These are phyloP conservation scores for Calliopum simillimum DNA, from an alignment of 2,888 invertebrate species.

Conservation along the genomic window DNA sequence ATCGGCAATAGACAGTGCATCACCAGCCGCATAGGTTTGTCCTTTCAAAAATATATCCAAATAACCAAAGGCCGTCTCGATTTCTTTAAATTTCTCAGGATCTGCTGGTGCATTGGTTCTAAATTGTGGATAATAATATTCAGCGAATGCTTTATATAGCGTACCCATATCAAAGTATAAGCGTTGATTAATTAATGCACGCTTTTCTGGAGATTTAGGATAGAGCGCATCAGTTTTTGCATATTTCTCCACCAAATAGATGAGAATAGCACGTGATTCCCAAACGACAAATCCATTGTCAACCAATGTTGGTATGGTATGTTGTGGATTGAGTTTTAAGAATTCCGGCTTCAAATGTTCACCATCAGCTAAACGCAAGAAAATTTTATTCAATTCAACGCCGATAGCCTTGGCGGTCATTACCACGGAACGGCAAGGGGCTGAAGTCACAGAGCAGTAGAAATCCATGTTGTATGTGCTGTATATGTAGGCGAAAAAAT, in stretches of 20 bases:
- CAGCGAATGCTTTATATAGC: constrained; percentile 75
- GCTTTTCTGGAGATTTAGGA: constrained; percentile 79
- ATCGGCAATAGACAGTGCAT: constrained; percentile 82
- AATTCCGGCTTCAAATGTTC: constrained; percentile 77
- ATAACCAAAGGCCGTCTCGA: constrained; percentile 75
- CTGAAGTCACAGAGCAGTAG: constrained; percentile 73
- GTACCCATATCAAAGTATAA: constrained; percentile 83
- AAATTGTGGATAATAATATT: constrained; percentile 75
- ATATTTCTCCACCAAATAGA: constrained; percentile 82
- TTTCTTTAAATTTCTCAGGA: constrained; percentile 74
- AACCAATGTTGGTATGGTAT: constrained; percentile 82
- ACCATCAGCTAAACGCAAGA: constrained; percentile 70
- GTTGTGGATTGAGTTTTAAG: constrained; percentile 82
- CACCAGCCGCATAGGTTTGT: constrained; percentile 76
- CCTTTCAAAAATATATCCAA: constrained; percentile 77
- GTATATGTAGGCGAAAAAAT: no score
- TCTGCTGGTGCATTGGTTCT: constrained; percentile 73
- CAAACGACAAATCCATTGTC: constrained; percentile 83
- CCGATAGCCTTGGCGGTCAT: constrained; percentile 74
- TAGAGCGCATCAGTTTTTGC: constrained; percentile 78
- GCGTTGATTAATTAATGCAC: constrained; percentile 80
- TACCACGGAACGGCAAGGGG: constrained; percentile 74
- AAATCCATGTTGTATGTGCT: constrained; percentile 70
- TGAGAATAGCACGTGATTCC: constrained; percentile 85
- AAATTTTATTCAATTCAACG: constrained; percentile 73